phyloP scores from a whole-genome alignment of 2,113 vertebrate genomes.

The Nesospiza acunhae region DNA sequence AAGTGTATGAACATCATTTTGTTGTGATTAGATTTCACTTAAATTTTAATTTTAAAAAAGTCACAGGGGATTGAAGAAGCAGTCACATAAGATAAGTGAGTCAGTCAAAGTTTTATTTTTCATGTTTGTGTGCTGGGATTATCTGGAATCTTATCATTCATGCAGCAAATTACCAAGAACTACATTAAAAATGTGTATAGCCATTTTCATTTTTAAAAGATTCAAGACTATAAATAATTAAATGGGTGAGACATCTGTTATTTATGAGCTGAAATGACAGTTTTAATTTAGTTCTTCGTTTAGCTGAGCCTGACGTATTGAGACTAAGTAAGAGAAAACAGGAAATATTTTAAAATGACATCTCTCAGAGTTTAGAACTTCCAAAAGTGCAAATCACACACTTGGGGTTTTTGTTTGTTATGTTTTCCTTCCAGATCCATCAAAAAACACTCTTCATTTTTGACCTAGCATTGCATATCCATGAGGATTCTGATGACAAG shows the following conservation, averaged over 20 bases:
- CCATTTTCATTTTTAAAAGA: constrained; percentile 85
- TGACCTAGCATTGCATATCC: constrained; percentile 23
- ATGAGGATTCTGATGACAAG: not conserved
- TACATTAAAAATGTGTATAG: constrained; percentile 87
- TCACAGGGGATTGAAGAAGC: constrained; percentile 69
- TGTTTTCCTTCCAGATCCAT: constrained; percentile 39
- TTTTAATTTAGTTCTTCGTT: constrained; percentile 83
- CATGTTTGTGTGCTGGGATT: constrained; percentile 82
- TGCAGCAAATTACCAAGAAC: constrained; percentile 83
- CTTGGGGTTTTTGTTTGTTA: not conserved
- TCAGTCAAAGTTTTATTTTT: constrained; percentile 78
- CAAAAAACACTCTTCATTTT: constrained; percentile 31
- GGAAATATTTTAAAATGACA: constrained; percentile 69
- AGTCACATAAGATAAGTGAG: constrained; percentile 72
- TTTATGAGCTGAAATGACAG: constrained; percentile 88
- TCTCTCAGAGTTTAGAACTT: constrained; percentile 14
- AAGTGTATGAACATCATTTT: constrained; percentile 78
- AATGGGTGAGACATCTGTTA: constrained; percentile 85
- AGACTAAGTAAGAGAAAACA: constrained; percentile 71
- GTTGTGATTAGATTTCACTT: constrained; percentile 78
- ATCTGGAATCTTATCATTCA: constrained; percentile 83
- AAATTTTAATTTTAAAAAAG: constrained; percentile 80
- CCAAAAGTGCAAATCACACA: constrained; percentile 50
- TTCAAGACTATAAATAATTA: constrained; percentile 87
- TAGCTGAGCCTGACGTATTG: constrained; percentile 70